Conservation (phyloP, 2,888 invertebrate species). For the Xestia sexstrigata region DNA sequence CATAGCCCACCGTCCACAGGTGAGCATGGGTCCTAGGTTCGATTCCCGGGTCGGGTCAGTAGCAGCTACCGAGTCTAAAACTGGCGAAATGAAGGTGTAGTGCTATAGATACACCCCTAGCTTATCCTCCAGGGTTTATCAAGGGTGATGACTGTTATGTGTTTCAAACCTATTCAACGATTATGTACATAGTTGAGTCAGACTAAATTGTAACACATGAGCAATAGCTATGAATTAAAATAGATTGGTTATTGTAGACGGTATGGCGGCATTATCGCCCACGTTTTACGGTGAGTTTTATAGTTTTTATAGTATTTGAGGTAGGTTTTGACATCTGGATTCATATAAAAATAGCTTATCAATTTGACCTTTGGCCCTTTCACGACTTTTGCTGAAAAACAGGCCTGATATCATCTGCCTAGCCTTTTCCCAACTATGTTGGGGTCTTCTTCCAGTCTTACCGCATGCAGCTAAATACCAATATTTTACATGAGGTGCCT, state of each 20-base stretch:
- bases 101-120: too few species aligned
- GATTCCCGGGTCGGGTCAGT: too few species aligned
- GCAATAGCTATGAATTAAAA: conserved; percentile 23
- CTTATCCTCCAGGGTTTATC: too few species aligned
- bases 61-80: too few species aligned
- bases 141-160: background rate
- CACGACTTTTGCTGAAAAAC: background rate
- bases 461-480: background rate
- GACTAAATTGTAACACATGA: conserved; percentile 1
- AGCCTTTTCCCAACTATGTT: too few species aligned
- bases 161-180: background rate
- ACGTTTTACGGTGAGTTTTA: conserved; percentile 1
- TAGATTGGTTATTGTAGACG: conserved; percentile 43
- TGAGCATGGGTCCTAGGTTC: too few species aligned
- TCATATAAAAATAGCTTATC: background rate
- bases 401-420: background rate
- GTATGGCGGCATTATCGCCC: conserved; percentile 52
- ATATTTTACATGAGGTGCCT: too few species aligned
- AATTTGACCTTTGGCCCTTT: background rate
- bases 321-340: background rate
- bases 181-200: background rate
- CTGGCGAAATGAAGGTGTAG: too few species aligned
- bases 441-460: too few species aligned
- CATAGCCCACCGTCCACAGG: too few species aligned
- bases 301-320: background rate